These are phyloP conservation scores for Tautogolabrus adspersus DNA, from an alignment of 2,113 vertebrate species.

Conservation along the genomic window DNA sequence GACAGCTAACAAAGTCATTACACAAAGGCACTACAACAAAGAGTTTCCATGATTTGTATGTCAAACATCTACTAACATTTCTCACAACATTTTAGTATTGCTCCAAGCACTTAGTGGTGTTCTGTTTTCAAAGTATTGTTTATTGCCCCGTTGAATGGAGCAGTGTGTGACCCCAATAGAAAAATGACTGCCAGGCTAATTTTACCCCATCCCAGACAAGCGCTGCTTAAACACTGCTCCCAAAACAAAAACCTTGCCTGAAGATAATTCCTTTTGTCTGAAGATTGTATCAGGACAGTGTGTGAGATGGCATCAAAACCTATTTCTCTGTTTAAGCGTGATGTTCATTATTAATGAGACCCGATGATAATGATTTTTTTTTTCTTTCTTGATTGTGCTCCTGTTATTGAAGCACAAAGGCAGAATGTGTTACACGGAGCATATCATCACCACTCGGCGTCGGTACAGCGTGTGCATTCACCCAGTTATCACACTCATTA, in stretches of 20 bases:
- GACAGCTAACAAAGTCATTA: too few relatives aligned
- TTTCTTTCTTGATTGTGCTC: conserved; percentile 40
- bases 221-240: not conserved
- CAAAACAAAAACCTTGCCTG: not conserved
- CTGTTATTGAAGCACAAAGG: conserved; percentile 47
- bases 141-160: not conserved
- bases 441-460: conserved; percentile 22
- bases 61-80: too few relatives aligned
- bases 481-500: conserved; percentile 28
- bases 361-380: conserved; percentile 41
- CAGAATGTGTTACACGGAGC: conserved; percentile 37
- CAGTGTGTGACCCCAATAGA: too few relatives aligned
- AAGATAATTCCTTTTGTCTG: not conserved
- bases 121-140: not conserved
- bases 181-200: not conserved
- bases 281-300: conserved; percentile 15
- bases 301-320: conserved; percentile 27
- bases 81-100: not conserved
- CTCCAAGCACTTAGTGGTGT: not conserved
- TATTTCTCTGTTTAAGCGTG: conserved; percentile 36
- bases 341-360: conserved; percentile 51
- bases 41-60: too few relatives aligned
- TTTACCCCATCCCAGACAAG: not conserved
- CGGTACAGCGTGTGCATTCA: conserved; percentile 10
- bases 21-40: too few relatives aligned